Evolutionary conservation across 1,140 invertebrate genomes (phyloP), one percentile per base, ranked within the genome.

Genomic region (Apis florea): DNA sequence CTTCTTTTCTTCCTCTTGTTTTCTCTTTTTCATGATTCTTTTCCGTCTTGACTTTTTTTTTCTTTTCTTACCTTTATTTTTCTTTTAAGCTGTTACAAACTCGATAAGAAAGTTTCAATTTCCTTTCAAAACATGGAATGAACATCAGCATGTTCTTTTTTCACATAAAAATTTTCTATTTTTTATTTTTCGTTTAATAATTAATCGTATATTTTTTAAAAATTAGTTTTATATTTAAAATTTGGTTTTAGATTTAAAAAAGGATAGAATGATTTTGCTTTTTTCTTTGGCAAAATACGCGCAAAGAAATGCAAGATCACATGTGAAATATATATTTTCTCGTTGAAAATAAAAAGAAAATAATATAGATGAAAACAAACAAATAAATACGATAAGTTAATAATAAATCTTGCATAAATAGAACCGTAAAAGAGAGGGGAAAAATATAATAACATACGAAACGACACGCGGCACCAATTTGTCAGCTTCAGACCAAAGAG

Each of bases 401-500:
- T 12, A 49, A n/a, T 64, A 53, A 13, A 51, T 56, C 40, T 40
- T 10, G 47, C 26, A 21, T 51, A 63, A 74, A 53, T 53, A 13
- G 31, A 51, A 64, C 54, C 40, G 31, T 53, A n/a, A 24, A 13
- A 40, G 54, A 68, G n/a, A 24, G 26, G n/a, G 13, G 40, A 53
- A 61, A 56, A 63, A 19, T 70, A 59, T n/a, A 58, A 51, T 26
- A 26, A 63, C 56, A 40, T 49, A 49, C n/a, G 66, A 59, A 40
- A 54, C 40, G 19, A 70, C 53, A 67, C 58, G 51, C 70, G 73
- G 21, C 58, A 63, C 78, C 21, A 31, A 70, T 74, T 59, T 49
- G 74, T 74, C 51, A 24, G 79, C 11, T 64, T 77, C 56, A 17
- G 51, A 69, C 56, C 54, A 70, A 69, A 68, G 74, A 70, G 73